Conservation (phyloP, 2,888 invertebrate genomes). For the Drosophila histrio region DNA sequence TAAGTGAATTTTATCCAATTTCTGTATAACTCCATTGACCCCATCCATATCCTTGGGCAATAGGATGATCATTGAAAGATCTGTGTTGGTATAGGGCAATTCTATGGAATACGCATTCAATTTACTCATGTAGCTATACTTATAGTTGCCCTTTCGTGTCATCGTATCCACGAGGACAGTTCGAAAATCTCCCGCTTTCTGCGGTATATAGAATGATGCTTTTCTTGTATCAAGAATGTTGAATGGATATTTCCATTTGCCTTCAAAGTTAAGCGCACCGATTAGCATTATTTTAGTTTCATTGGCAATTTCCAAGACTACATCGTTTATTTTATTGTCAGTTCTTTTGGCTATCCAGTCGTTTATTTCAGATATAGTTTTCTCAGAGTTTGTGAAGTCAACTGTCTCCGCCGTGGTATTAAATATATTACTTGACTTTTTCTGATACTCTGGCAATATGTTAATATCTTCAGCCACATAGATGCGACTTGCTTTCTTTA, state of each 20-base stretch:
- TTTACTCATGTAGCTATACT: not conserved
- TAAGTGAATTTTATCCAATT: not conserved
- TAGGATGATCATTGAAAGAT: not conserved
- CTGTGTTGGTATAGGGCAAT: not conserved
- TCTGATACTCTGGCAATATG: not conserved
- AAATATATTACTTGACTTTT: not conserved
- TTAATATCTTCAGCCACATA: not conserved
- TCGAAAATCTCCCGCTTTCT: not conserved
- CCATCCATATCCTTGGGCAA: conserved; percentile 5
- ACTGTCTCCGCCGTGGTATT: not conserved
- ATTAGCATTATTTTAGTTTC: not conserved
- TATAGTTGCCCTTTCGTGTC: not conserved
- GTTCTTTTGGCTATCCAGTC: not conserved
- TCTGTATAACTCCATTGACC: not conserved
- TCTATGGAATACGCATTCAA: conserved; percentile 6
- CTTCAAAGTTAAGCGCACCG: not conserved
- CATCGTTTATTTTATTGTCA: not conserved
- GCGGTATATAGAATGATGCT: not conserved
- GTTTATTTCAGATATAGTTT: not conserved
- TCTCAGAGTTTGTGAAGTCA: not conserved
- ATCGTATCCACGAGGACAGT: not conserved
- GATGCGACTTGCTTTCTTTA: not conserved
- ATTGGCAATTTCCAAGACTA: not conserved
- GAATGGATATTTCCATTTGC: conserved; percentile 1
- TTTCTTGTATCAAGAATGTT: not conserved